A percentile compares a stretch with the other conserved stretches of the same genome.
phyloP scores from a whole-genome alignment of 2,113 vertebrate species.

The Lepidothrix coronata region DNA sequence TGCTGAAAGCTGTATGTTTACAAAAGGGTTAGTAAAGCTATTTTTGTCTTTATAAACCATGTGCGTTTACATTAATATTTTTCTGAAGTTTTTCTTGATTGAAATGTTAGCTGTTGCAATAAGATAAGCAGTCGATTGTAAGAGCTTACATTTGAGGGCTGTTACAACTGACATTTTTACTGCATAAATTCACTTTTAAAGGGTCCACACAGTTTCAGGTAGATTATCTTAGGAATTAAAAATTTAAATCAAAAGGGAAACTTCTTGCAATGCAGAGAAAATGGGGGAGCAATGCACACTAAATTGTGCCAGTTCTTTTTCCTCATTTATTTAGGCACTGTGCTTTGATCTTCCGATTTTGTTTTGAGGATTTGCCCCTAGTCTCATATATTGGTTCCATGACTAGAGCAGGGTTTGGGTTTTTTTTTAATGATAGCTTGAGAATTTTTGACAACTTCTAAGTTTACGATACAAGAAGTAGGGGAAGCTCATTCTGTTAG shows the following conservation, averaged over 20 bases:
- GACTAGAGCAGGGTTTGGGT: not conserved
- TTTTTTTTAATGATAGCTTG: not conserved
- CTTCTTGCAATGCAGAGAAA: not conserved
- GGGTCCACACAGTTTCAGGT: not conserved
- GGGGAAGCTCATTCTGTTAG: not conserved
- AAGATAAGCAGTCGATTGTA: not conserved
- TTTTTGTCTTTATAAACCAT: slow-evolving; percentile 75
- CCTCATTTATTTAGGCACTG: not conserved
- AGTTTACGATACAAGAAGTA: not conserved
- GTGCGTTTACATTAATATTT: slow-evolving; percentile 60
- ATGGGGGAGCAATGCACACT: not conserved
- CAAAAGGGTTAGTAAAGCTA: slow-evolving; percentile 66
- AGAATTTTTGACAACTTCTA: not conserved
- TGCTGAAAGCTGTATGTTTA: slow-evolving; percentile 74
- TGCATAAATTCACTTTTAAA: not conserved
- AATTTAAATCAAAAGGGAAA: not conserved
- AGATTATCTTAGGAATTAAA: not conserved
- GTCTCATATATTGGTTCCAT: not conserved
- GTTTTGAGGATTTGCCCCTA: not conserved
- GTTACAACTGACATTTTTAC: not conserved
- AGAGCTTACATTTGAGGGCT: not conserved
- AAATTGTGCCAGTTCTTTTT: not conserved
- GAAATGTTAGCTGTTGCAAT: slow-evolving; percentile 51
- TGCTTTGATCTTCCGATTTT: not conserved
- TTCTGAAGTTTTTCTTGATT: slow-evolving; percentile 64